A percentile compares a stretch with the other conserved stretches of the same genome.
phyloP scores from a whole-genome alignment of 2,888 invertebrate species.

The Synanthedon tipuliformis region DNA sequence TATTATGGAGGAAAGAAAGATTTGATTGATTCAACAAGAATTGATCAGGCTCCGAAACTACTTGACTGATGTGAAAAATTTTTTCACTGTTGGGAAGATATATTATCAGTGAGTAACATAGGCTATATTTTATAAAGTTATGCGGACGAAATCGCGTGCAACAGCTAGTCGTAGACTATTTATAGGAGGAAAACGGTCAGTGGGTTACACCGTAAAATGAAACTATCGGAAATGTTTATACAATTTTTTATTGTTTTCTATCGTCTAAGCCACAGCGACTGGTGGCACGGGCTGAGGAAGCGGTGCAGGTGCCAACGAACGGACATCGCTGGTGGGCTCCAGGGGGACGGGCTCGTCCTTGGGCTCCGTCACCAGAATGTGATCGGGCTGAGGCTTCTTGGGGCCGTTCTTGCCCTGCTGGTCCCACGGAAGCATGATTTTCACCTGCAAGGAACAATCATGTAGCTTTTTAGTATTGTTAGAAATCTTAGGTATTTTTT shows the following conservation, averaged over 20 bases:
- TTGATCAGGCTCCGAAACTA: no score
- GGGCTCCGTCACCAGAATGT: slow-evolving; percentile 96
- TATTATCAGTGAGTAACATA: no score
- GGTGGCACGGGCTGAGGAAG: slow-evolving; percentile 49
- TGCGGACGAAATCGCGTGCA: no score
- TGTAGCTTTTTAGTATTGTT: no score
- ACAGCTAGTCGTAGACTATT: no score
- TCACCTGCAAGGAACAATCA: slow-evolving; percentile 74
- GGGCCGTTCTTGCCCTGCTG: slow-evolving; percentile 97
- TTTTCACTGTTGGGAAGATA: no score
- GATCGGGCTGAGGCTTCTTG: slow-evolving; percentile 97
- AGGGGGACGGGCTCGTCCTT: slow-evolving; percentile 89
- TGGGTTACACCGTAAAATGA: slow-evolving; percentile 3
- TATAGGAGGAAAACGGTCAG: no score
- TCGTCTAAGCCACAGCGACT: slow-evolving; percentile 32
- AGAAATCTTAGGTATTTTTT: no score
- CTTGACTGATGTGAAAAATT: no score
- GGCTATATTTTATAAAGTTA: no score
- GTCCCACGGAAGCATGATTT: slow-evolving; percentile 99
- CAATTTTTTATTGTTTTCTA: slow-evolving; percentile 35
- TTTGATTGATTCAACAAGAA: no score
- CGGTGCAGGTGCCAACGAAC: slow-evolving; percentile 74
- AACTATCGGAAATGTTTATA: slow-evolving; percentile 8
- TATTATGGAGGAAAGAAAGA: no score
- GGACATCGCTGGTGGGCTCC: slow-evolving; percentile 81